Percentiles rank a stretch among this genome's conserved stretches.
Evolutionary conservation across 1,140 invertebrate genomes (phyloP).

Genomic region (Atta cephalotes): DNA sequence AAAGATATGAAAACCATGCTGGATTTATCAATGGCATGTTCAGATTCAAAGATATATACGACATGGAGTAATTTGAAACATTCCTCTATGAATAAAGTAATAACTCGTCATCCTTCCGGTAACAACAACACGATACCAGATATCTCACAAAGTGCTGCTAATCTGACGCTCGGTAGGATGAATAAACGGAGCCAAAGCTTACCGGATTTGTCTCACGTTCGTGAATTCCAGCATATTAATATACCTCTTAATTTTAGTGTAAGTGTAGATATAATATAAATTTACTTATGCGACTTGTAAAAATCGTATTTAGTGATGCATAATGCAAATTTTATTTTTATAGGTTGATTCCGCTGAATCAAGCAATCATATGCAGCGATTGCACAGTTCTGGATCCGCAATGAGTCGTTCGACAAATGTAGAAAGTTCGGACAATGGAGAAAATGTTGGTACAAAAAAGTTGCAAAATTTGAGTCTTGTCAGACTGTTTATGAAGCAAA

Average conservation of each 20-base stretch:
- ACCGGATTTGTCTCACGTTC: slow-evolving; percentile 80
- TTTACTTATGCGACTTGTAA: neutral
- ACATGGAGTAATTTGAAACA: slow-evolving; percentile 94
- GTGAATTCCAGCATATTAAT: slow-evolving; percentile 76
- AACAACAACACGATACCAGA: slow-evolving; percentile 90
- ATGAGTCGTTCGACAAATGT: slow-evolving; percentile 84
- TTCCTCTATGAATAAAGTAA: slow-evolving; percentile 83
- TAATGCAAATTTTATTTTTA: slow-evolving; percentile 41
- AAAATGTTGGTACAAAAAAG: slow-evolving; percentile 85
- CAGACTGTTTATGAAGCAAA: slow-evolving; percentile 96
- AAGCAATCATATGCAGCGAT: slow-evolving; percentile 80
- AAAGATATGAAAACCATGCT: slow-evolving; percentile 84
- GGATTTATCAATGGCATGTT: slow-evolving; percentile 93
- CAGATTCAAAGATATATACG: slow-evolving; percentile 92
- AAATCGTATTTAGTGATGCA: slow-evolving; percentile 9
- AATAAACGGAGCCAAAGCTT: slow-evolving; percentile 82
- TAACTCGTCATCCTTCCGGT: slow-evolving; percentile 90
- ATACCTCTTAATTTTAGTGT: slow-evolving; percentile 84
- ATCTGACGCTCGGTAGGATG: slow-evolving; percentile 61
- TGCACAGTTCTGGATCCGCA: slow-evolving; percentile 83
- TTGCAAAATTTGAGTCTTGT: slow-evolving; percentile 92
- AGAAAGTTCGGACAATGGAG: slow-evolving; percentile 84
- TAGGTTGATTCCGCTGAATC: slow-evolving; percentile 84
- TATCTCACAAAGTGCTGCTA: slow-evolving; percentile 76
- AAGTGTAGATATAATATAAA: slow-evolving; percentile 56